phyloP scores from a whole-genome alignment of 2,797 vertebrate species.

The Poecilia gillii region DNA sequence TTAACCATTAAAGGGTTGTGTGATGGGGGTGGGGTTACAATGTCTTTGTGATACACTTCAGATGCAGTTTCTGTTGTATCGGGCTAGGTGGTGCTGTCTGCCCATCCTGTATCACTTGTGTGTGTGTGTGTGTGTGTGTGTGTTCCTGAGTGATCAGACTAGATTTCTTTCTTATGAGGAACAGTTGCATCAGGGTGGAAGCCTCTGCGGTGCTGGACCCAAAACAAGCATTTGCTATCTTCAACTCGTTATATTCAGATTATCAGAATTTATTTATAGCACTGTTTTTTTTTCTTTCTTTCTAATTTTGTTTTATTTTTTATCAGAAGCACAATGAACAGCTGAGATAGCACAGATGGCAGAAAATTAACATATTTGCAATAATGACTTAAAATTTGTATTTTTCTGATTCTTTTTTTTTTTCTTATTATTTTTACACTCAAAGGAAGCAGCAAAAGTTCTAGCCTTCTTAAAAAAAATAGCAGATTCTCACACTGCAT shows the following conservation, averaged over 20 bases:
- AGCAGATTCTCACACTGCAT: not conserved
- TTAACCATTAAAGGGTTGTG: not conserved
- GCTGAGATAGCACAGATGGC: slow-evolving; percentile 11
- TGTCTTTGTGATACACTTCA: slow-evolving; percentile 7
- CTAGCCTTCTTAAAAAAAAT: not conserved
- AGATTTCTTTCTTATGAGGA: slow-evolving; percentile 28
- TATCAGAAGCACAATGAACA: not conserved
- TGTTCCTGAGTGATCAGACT: slow-evolving; percentile 23
- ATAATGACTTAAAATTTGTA: slow-evolving; percentile 11
- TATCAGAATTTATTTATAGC: slow-evolving; percentile 33
- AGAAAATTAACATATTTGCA: slow-evolving; percentile 28
- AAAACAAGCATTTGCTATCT: slow-evolving; percentile 17
- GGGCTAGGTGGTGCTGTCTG: slow-evolving; percentile 77
- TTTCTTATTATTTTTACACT: not conserved
- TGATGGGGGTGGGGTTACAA: not conserved
- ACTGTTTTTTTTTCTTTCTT: slow-evolving; percentile 3
- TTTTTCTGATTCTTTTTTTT: not conserved
- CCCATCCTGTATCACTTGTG: slow-evolving; percentile 39
- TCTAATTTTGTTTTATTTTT: not conserved
- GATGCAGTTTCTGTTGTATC: slow-evolving; percentile 55
- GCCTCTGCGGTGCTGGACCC: slow-evolving; percentile 33
- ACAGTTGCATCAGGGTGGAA: slow-evolving; percentile 19
- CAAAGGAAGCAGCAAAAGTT: not conserved
- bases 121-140: slow-evolving; percentile 21
- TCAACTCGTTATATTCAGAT: slow-evolving; percentile 29